These are phyloP conservation scores for Bombus sylvicola DNA, from an alignment of 1,140 invertebrate species.

Conservation along the genomic window DNA sequence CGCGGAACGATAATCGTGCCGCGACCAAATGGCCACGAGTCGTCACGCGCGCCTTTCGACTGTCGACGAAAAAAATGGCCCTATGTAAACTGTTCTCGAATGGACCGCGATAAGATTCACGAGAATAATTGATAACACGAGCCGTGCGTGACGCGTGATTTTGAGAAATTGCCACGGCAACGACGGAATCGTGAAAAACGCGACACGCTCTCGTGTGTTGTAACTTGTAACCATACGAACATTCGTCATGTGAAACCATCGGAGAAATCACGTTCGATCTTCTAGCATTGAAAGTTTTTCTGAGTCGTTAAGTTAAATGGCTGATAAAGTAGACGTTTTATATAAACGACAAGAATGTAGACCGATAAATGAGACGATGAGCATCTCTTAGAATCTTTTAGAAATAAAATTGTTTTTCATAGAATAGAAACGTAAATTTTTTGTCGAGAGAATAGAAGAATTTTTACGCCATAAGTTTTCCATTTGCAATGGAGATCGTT, in stretches of 20 bases:
- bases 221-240: not conserved
- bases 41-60: slow-evolving; percentile 15
- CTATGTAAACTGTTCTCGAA: not conserved
- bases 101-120: slow-evolving; percentile 18
- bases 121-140: slow-evolving; percentile 43
- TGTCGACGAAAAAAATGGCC: not conserved
- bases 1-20: slow-evolving; percentile 46
- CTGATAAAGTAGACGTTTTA: slow-evolving; percentile 2
- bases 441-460: not conserved
- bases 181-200: not conserved
- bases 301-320: not conserved
- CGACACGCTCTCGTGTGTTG: not conserved
- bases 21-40: slow-evolving; percentile 12
- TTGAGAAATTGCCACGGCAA: slow-evolving; percentile 17
- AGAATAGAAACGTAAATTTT: not conserved
- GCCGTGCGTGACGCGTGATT: not conserved
- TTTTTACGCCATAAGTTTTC: not conserved
- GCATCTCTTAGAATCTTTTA: not conserved
- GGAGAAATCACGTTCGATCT: slow-evolving; percentile 15
- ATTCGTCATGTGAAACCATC: not conserved
- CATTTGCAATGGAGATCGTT: too few species aligned
- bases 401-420: not conserved
- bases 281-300: not conserved
- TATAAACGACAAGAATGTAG: not conserved
- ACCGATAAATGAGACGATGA: not conserved